Conservation (phyloP, 2,797 vertebrate species). For the Pseudochirops corinnae region DNA sequence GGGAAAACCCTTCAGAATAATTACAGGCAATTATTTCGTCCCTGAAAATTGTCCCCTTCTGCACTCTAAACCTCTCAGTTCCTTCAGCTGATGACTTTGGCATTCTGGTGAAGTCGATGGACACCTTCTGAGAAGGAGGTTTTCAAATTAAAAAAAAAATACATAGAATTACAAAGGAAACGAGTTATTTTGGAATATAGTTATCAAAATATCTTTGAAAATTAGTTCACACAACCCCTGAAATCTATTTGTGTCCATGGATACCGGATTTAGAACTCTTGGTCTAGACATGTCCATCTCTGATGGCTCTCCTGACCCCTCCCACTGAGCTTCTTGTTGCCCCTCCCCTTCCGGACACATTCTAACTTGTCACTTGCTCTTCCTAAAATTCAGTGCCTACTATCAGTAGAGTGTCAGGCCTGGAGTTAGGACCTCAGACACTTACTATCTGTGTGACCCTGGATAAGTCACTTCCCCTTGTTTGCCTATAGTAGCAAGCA, state of each 20-base stretch:
- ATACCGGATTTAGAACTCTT: not conserved
- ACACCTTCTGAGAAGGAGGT: not conserved
- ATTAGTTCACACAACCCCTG: not conserved
- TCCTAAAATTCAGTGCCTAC: not conserved
- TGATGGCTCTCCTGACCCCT: not conserved
- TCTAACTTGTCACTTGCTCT: not conserved
- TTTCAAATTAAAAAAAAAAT: not conserved
- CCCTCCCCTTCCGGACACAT: not conserved
- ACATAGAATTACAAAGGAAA: not conserved
- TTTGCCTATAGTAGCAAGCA: not conserved
- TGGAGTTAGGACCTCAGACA: not conserved
- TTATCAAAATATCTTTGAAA: not conserved
- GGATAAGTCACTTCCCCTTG: not conserved
- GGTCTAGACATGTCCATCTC: not conserved
- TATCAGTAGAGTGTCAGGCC: not conserved
- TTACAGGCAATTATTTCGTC: not conserved
- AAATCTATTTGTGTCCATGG: not conserved
- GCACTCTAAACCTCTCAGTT: not conserved
- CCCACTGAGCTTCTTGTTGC: not conserved
- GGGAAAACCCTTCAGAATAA: not conserved
- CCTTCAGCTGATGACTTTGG: not conserved
- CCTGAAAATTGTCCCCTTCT: not conserved
- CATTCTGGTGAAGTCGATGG: not conserved
- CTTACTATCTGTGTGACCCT: not conserved
- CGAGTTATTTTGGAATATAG: not conserved